A percentile compares a stretch with the other conserved stretches of the same genome.
These are phyloP conservation scores for Hylaeus anthracinus DNA, from an alignment of 1,140 invertebrate genomes.

Conservation along the genomic window DNA sequence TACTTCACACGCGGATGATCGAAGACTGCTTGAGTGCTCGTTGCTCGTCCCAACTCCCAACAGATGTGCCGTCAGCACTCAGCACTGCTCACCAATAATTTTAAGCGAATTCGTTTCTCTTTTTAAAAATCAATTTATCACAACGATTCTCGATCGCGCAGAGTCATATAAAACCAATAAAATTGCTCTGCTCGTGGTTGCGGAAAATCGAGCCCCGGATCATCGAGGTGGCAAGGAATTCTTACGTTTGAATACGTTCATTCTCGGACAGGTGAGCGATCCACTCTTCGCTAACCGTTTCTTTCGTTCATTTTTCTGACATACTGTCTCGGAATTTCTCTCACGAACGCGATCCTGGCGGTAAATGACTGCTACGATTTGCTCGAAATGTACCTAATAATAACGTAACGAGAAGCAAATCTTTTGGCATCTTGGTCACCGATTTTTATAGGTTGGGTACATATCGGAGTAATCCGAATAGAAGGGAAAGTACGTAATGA, in stretches of 20 bases:
- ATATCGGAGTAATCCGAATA: not conserved
- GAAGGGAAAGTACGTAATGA: conserved; percentile 40
- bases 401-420: not conserved
- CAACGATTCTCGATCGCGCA: not conserved
- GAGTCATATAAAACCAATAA: not conserved
- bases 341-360: not conserved
- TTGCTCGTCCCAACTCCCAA: not conserved
- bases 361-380: not conserved
- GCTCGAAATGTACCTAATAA: not conserved
- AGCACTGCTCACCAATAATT: not conserved
- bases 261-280: conserved; percentile 42
- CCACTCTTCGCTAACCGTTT: not conserved
- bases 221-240: conserved; percentile 17
- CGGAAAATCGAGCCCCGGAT: conserved; percentile 35
- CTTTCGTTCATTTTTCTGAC: not conserved
- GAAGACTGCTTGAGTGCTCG: not conserved
- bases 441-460: conserved; percentile 44
- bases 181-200: conserved; percentile 2
- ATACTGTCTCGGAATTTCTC: not conserved
- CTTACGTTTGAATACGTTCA: conserved; percentile 18
- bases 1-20: conserved; percentile 29
- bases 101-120: not conserved
- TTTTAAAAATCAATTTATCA: not conserved
- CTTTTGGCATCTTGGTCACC: conserved; percentile 7
- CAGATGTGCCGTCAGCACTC: conserved; percentile 21